Evolutionary conservation across 2,888 invertebrate species (phyloP), one percentile per base, ranked within the genome.

Genomic region (Eledone cirrhosa): DNA sequence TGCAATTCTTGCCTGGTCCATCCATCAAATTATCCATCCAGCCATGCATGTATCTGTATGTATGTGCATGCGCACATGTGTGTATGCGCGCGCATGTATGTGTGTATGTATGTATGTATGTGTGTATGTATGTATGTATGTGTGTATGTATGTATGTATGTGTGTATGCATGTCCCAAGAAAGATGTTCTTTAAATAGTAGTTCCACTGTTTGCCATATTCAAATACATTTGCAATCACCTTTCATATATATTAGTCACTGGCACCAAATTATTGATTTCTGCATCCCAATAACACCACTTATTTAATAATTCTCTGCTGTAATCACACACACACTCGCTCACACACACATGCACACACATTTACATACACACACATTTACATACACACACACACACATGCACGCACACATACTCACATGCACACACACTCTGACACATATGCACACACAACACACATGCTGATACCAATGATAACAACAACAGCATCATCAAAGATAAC

Each of bases 131-230:
- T 67, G 33, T 16, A n/a, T n/a, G 33, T 67, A 19, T 27, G n/a
- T 27, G 29, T 22, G 41, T 4, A 72, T n/a, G 7, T 2, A 63
- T 24, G 27, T 19, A 19, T 41, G 41, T 13, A n/a, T 33, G 8
- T n/a, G 31, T 72, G n/a, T 72, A 72, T 67, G 67, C 27, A 24
- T 72, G 72, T 72, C 72, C 72, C 72, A 72, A 72, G 72, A 72
- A 72, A 72, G 72, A 72, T 72, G 41, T 72, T 72, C 72, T 72
- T 72, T 72, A 72, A 72, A 72, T 72, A 72, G 72, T 41, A 72
- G 72, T n/a, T 72, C 33, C 72, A 33, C n/a, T 27, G 31, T 72
- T 33, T 33, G 31, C 27, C 63, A 24, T 13, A 24, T 63, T 63
- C 41, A 41, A 72, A 72, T 72, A 72, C 33, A 72, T 72, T 33